Base-by-base conservation (phyloP, 2,888 invertebrate genomes). In the Branchipolynoe longqiensis region DNA sequence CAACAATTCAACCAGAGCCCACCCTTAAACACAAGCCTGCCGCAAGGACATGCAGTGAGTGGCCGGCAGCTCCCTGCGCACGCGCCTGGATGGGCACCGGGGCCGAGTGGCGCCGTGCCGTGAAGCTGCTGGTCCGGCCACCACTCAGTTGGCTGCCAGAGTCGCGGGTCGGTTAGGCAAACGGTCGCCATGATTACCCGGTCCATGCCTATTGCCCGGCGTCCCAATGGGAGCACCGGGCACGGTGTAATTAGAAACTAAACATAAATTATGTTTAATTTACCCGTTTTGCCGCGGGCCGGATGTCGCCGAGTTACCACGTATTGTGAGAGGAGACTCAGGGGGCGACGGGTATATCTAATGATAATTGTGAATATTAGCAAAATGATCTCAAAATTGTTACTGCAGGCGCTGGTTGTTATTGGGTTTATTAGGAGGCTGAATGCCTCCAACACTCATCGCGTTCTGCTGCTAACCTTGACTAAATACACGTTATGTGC, bases 261-360 rank as follows among this genome's bases (percentile, higher is more conserved):
- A 78, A 78, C 78, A 78, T 78, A 78, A 78, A 78, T 78, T 78
- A 54, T 48, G 48, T 54, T 48, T 33, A 78, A 78, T 78, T 78
- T 54, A 31, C 78, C 54, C 8, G 48, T n/a, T 78, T 54, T 25
- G 78, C 41, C 78, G 48, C 12, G 28, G 78, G 54, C 25, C 36
- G 33, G 6, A 38, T 69, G n/a, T 22, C 22, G 36, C 14, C 3
- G 36, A 2, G 18, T 69, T 69, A 69, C 18, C 69, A 14, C 36
- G 36, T n/a, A 33, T 69, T 69, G 69, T 69, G 36, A 38, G 36
- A 18, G 36, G 14, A 33, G 38, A 69, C 33, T 69, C 22, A n/a
- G 69, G 69, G 69, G 22, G 36, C 36, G 33, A 36, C 69, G 22
- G 36, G 69, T 69, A 69, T 69, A 69, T 69, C 36, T 69, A 33